These are phyloP conservation scores for Mandrillus leucophaeus DNA, from an alignment of 2,113 vertebrate species.

Conservation along the genomic window DNA sequence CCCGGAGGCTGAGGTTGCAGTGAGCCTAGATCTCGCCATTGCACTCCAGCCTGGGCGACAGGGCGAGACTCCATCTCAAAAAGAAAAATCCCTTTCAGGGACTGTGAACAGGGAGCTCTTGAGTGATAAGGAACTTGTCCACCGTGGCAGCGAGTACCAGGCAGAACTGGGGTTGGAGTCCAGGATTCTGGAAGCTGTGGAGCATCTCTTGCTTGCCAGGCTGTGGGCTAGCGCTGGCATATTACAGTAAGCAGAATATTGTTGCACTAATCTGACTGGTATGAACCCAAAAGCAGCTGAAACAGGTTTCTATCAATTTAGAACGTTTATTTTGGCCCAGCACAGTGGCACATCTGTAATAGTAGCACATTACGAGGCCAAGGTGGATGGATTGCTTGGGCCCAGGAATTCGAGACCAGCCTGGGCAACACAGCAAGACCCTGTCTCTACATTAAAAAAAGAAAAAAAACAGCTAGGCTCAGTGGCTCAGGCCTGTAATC, in stretches of 20 bases:
- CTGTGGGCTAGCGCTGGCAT: neutral
- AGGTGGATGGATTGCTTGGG: neutral
- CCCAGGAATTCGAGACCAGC: neutral
- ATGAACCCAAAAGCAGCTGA: no score
- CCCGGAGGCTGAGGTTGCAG: no score
- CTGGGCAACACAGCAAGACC: neutral
- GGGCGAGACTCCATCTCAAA: no score
- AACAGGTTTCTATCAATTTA: no score
- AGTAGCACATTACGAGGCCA: neutral
- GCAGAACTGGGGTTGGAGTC: neutral
- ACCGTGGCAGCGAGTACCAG: neutral
- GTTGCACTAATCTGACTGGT: no score
- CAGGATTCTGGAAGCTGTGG: neutral
- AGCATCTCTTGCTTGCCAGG: neutral
- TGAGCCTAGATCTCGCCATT: no score
- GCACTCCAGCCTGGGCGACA: no score
- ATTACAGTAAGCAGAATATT: no score
- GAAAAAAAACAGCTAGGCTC: no score
- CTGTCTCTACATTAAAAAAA: neutral
- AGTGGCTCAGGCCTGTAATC: no score
- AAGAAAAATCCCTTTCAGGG: neutral
- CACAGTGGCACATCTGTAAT: neutral
- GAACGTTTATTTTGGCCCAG: no score
- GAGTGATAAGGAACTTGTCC: neutral
- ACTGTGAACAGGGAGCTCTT: neutral